phyloP scores from a whole-genome alignment of 2,113 vertebrate genomes.

The Paramormyrops kingsleyae region DNA sequence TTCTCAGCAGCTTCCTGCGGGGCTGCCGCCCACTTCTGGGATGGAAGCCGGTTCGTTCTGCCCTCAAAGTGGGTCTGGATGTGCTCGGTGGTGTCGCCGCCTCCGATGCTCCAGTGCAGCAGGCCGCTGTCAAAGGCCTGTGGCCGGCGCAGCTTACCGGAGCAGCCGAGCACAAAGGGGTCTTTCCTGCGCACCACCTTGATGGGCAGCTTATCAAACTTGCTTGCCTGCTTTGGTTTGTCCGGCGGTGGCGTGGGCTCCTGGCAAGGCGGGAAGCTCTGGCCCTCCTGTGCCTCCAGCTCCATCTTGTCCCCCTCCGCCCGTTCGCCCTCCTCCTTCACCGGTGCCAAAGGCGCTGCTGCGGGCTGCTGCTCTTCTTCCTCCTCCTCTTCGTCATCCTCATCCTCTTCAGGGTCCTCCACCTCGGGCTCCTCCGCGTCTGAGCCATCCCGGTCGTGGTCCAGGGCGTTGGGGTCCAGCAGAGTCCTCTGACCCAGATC shows the following conservation, averaged over 20 bases:
- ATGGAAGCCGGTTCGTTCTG: slow-evolving; percentile 65
- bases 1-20: slow-evolving; percentile 25
- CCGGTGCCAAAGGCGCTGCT: background rate
- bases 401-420: slow-evolving; percentile 63
- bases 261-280: slow-evolving; percentile 33
- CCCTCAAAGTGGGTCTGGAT: slow-evolving; percentile 98
- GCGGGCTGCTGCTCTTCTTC: slow-evolving; percentile 54
- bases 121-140: slow-evolving; percentile 95
- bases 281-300: slow-evolving; percentile 23
- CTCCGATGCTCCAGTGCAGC: slow-evolving; percentile 93
- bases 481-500: slow-evolving; percentile 92
- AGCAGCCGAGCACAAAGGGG: slow-evolving; percentile 78
- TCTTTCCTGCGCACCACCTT: slow-evolving; percentile 89
- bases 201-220: slow-evolving; percentile 93
- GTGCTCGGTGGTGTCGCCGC: slow-evolving; percentile 94
- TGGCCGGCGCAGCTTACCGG: slow-evolving; percentile 74
- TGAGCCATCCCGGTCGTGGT: slow-evolving; percentile 57
- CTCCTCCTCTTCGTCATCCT: slow-evolving; percentile 66
- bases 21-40: slow-evolving; percentile 51
- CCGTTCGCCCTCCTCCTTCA: slow-evolving; percentile 61
- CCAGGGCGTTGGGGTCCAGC: slow-evolving; percentile 78
- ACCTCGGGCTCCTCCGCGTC: slow-evolving; percentile 61
- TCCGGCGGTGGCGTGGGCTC: slow-evolving; percentile 53
- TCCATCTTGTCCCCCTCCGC: slow-evolving; percentile 58
- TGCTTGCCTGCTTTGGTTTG: slow-evolving; percentile 79